These are phyloP conservation scores for Acronicta psi DNA, from an alignment of 2,888 invertebrate species.

Conservation along the genomic window DNA sequence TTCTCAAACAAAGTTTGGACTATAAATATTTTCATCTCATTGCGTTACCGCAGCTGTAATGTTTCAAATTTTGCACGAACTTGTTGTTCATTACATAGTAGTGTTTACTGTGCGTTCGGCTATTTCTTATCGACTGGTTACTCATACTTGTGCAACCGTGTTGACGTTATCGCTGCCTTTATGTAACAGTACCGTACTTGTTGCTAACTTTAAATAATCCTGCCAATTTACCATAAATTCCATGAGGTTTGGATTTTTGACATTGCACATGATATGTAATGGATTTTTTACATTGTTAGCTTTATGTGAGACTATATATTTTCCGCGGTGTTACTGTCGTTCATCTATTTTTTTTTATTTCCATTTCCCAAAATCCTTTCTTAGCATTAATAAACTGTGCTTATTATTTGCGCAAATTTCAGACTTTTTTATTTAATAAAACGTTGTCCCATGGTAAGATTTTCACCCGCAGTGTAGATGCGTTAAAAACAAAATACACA, in stretches of 20 bases:
- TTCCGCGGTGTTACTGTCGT: too few relatives aligned
- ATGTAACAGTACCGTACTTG: slow-evolving; percentile 56
- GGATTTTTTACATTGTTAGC: too few relatives aligned
- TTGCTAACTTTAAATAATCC: slow-evolving; percentile 24
- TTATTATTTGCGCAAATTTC: too few relatives aligned
- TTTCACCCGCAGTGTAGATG: too few relatives aligned
- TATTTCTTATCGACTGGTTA: slow-evolving; percentile 61
- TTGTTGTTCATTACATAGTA: slow-evolving; percentile 42
- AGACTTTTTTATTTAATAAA: too few relatives aligned
- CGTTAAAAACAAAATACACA: too few relatives aligned
- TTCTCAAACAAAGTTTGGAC: slow-evolving; percentile 17
- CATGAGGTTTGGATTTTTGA: not conserved
- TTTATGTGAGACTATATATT: too few relatives aligned
- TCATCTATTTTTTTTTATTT: too few relatives aligned
- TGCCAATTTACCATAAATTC: not conserved
- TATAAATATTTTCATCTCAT: slow-evolving; percentile 33
- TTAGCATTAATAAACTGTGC: too few relatives aligned
- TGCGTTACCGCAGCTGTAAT: slow-evolving; percentile 1
- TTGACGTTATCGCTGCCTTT: slow-evolving; percentile 60
- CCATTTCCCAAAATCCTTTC: too few relatives aligned
- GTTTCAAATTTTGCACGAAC: slow-evolving; percentile 28
- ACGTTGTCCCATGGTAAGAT: too few relatives aligned
- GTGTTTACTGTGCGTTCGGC: slow-evolving; percentile 40
- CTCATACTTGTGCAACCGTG: slow-evolving; percentile 61
- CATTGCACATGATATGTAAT: too few relatives aligned